Evolutionary conservation across 2,797 vertebrate genomes (phyloP), one percentile per base, ranked within the genome.

Genomic region (Gouania willdenowi): DNA sequence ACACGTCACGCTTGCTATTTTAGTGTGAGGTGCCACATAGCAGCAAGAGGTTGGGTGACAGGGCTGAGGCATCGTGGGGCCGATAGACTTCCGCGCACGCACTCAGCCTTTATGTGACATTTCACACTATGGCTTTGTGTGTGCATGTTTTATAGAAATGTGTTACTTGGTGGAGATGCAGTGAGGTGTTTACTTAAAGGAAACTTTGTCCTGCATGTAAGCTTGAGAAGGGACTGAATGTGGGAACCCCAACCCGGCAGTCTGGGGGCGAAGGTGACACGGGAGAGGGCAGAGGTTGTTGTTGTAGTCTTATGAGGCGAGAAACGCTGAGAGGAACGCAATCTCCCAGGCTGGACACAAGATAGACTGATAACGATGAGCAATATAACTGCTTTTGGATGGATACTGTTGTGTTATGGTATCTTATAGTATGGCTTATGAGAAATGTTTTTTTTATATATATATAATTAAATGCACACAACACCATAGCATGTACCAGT

Each of bases 1-100:
- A 60, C 66, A 77, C 83, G 69, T 83, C 87, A 88, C 83, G 58
- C 79, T 71, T 85, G 47, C 85, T 90, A 67, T 88, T 87, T 87
- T 62, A 48, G 77, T 81, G 78, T 45, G 72, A 68, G 57, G 80
- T 66, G 82, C 61, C 80, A 25, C 87, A 89, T 89, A 84, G 86
- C 88, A 51, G 1, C 19, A 50, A 60, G 36, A 83, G 71, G 79
- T 86, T 62, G 76, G 74, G 71, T 86, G 79, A 82, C 87, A 56
- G 52, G 35, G 5, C 51, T 29, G 71, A 69, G 36, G 81, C 67
- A 55, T 66, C 56, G 39, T 44, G 65, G 71, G 73, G 69, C 58
- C 61, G 46, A 75, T 37, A 43, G 48, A 75, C 72, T 74, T 79
- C 72, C 62, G 62, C 20, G 41, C 59, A 41, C 26, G 36, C 32